Base-by-base conservation (phyloP, 2,888 invertebrate genomes). In the Leucophenga maculata region DNA sequence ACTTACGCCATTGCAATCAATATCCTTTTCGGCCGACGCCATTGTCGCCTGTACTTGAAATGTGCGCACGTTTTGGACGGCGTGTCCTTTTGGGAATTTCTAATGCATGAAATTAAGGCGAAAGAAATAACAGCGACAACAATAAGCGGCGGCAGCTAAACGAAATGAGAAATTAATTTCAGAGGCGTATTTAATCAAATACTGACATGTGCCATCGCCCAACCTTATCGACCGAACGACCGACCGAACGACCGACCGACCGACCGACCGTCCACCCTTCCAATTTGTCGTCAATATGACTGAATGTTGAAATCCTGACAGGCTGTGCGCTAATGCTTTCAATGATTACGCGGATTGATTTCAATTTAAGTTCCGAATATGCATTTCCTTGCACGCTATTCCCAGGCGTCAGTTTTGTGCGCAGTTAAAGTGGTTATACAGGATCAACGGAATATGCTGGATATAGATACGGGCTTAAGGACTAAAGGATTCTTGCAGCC, bases 161-260 rank as follows among this genome's bases (percentile, higher is more conserved):
- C 22, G 32, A 22, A 44, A 18, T 72, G 65, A 64, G 67, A 74
- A 77, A 77, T 77, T 84, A 84, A 77, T 67, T 71, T 70, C 69
- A 48, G 13, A 44, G 69, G 69, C 82, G 77, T 82, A 84, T 84
- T 84, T 85, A 85, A 85, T 85, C 83, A 85, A 85, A 85, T 80
- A 78, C 86, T 82, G 86, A 83, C 85, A 85, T 85, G 85, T 82
- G 77, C 74, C 73, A 68, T 32, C 31, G 26, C 18, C 57, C 44
- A 18, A 8, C 48, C 66, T 66, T 46, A 57, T 39, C 50, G 52
- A 16, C 26, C 22, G 6, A 26, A 16, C 44, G 57, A 14, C 13
- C 54, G 39, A 31, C 11, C 50, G 32, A 39, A 20, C 65, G 55
- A 39, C 14, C 55, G 1, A 32, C 59, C 13, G 32, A 22, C 22